These are phyloP conservation scores for Avahi laniger DNA, from an alignment of 2,797 vertebrate genomes.

Conservation along the genomic window DNA sequence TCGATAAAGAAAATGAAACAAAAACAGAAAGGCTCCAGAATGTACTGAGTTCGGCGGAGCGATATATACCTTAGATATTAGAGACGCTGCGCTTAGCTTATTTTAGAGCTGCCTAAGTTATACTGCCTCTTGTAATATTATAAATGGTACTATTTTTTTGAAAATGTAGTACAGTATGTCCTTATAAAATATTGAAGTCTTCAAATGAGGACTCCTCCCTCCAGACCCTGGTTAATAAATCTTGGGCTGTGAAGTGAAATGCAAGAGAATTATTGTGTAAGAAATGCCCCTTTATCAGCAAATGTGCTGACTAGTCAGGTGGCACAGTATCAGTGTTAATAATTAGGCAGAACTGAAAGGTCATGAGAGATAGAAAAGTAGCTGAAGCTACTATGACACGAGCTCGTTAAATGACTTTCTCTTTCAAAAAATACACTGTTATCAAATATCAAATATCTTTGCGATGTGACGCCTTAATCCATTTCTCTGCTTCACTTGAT, in stretches of 20 bases:
- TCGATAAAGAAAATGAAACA: not conserved
- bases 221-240: conserved; percentile 42
- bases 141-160: not conserved
- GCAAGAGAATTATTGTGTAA: conserved; percentile 16
- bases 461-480: not conserved
- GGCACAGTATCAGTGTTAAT: not conserved
- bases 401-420: conserved; percentile 39
- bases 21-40: not conserved
- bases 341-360: conserved; percentile 56
- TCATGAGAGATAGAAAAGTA: not conserved
- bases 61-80: not conserved
- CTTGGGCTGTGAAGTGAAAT: conserved; percentile 47
- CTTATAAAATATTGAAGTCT: conserved; percentile 40
- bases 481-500: not conserved
- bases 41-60: not conserved
- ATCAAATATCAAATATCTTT: conserved; percentile 35
- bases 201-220: not conserved
- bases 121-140: not conserved
- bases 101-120: not conserved
- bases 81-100: not conserved
- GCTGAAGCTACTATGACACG: not conserved
- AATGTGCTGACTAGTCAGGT: conserved; percentile 44
- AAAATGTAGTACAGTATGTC: conserved; percentile 10
- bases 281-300: conserved; percentile 9
- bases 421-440: not conserved